A percentile compares a stretch with the other conserved stretches of the same genome.
These are phyloP conservation scores for Stenchaetothrips biformis DNA, from an alignment of 2,888 invertebrate species.

Conservation along the genomic window DNA sequence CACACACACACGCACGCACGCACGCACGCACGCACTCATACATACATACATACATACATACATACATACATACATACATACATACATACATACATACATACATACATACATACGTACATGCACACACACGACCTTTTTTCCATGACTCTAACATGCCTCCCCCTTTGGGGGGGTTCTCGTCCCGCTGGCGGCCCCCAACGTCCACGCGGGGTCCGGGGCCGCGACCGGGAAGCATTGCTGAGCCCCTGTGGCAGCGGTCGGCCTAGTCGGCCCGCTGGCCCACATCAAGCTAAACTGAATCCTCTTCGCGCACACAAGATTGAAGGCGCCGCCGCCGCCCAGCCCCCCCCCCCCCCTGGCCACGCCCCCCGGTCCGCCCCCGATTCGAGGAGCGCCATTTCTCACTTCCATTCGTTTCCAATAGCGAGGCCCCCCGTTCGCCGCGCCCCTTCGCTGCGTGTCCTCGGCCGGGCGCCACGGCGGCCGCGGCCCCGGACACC, in stretches of 20 bases:
- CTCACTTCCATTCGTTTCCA: conserved; percentile 23
- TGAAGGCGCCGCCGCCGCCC: neutral
- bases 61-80: conserved; percentile 22
- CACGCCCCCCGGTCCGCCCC: neutral
- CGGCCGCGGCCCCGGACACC: no score
- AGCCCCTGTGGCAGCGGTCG: no score
- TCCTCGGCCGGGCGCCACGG: no score
- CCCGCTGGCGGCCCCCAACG: no score
- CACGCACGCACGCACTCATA: conserved; percentile 14
- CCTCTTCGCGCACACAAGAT: no score
- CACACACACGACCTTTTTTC: conserved; percentile 19
- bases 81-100: conserved; percentile 24
- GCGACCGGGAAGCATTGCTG: no score
- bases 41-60: conserved; percentile 19
- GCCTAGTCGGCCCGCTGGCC: no score
- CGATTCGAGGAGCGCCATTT: neutral
- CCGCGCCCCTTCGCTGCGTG: no score
- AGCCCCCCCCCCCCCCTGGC: neutral
- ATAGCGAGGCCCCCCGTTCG: neutral
- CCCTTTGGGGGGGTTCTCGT: no score
- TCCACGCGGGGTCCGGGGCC: no score
- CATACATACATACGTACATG: conserved; percentile 19
- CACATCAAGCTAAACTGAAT: no score
- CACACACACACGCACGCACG: conserved; percentile 26
- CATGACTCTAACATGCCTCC: no score